These are phyloP conservation scores for Ochropleura plecta DNA, from an alignment of 2,888 invertebrate genomes.

Conservation along the genomic window DNA sequence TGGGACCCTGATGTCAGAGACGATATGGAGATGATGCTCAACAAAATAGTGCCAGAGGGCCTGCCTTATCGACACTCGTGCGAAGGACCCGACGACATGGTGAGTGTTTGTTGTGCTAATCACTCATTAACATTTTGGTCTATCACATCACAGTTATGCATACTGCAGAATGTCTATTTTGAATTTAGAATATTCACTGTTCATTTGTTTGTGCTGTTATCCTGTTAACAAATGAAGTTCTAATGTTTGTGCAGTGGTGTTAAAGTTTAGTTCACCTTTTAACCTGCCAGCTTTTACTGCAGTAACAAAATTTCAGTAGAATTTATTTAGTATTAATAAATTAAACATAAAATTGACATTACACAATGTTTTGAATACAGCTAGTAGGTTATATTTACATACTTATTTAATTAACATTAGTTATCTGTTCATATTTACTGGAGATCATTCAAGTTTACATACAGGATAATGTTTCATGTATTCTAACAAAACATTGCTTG, in stretches of 20 bases:
- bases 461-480: conserved; percentile 12
- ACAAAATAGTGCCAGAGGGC: conserved; percentile 99
- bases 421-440: background rate
- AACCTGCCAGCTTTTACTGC: conserved; percentile 18
- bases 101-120: conserved; percentile 85
- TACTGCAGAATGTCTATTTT: conserved; percentile 42
- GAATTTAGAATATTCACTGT: conserved; percentile 29
- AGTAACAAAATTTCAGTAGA: background rate
- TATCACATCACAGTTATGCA: conserved; percentile 12
- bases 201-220: conserved; percentile 39
- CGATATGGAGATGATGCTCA: conserved; percentile 99
- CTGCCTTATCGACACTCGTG: conserved; percentile 98
- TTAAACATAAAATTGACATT: background rate
- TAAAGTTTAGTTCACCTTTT: conserved; percentile 1
- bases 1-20: conserved; percentile 99
- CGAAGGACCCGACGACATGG: conserved; percentile 99
- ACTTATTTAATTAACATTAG: conserved; percentile 5
- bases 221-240: conserved; percentile 32
- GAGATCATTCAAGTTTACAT: background rate
- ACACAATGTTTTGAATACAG: conserved; percentile 21
- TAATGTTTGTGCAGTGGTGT: conserved; percentile 27
- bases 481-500: conserved; percentile 10
- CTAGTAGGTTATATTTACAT: conserved; percentile 22
- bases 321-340: conserved; percentile 25
- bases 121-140: conserved; percentile 31